Evolutionary conservation across 2,797 vertebrate genomes (phyloP).

Genomic region (Phoebastria nigripes): DNA sequence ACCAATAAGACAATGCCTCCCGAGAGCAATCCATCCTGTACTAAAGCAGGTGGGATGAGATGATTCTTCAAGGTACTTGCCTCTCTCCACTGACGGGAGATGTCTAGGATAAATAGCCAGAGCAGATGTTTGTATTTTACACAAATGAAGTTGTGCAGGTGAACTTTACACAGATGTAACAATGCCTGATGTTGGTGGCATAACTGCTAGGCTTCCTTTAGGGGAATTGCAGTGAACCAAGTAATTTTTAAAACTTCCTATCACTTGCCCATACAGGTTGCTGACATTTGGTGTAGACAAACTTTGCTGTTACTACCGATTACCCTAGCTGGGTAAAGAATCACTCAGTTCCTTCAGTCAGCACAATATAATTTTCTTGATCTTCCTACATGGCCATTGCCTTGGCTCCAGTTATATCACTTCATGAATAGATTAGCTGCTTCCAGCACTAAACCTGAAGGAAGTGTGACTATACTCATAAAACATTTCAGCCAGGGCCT

Average conservation of each 20-base stretch:
- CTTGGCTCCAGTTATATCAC: neutral
- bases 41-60: neutral
- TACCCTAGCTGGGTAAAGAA: neutral
- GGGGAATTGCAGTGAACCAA: neutral
- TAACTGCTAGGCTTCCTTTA: neutral
- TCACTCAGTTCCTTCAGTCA: neutral
- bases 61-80: neutral
- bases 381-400: neutral
- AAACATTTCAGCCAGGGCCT: neutral
- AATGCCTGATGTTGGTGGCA: neutral
- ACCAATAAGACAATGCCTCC: neutral
- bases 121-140: neutral
- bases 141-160: neutral
- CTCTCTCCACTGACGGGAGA: neutral
- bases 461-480: neutral
- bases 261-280: neutral
- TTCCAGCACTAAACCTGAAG: neutral
- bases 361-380: neutral
- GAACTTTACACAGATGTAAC: neutral
- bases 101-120: neutral
- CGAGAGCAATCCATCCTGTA: accelerated
- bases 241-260: neutral
- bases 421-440: neutral
- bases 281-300: neutral
- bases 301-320: neutral